Evolutionary conservation across 2,888 invertebrate species (phyloP), one percentile per base, ranked within the genome.

Genomic region (Luperina testacea): DNA sequence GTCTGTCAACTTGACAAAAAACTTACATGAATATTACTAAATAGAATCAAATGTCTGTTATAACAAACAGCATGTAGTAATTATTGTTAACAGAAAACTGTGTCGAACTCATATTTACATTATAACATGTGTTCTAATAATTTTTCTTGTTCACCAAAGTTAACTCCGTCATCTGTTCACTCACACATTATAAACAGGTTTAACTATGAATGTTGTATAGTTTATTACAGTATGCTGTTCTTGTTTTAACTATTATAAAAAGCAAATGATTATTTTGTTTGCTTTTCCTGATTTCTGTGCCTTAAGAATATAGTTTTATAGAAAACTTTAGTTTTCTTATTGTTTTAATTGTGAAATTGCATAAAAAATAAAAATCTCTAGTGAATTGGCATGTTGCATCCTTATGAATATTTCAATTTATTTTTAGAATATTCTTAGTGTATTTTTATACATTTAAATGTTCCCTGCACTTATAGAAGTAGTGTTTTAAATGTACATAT

Each of bases 81-180:
- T 87, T 88, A 83, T 83, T 78, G 79, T 87, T 81, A 87, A 87
- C 91, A 88, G 87, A 90, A 90, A 90, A 90, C 90, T 89, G 78
- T 88, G 88, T 85, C 72, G 84, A 87, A 85, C 77, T 86, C 88
- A 89, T 94, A 93, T 94, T 94, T 93, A 93, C 92, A 89, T 93
- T 91, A 90, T 77, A 93, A 94, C 95, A 95, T 94, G 92, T 95
- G 95, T 90, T 92, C 87, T 85, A 87, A 89, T 91, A 89, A 87
- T 90, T 93, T 92, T 91, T 91, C 89, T 90, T 91, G 90, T 87
- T 88, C 83, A 82, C 79, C 84, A 80, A 84, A 83, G 86, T 77
- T 79, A 83, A 83, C 84, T 84, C 86, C 89, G 83, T 92, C 92
- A 93, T 94, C 85, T 95, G 94, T 93, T 94, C 88, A 90, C 88